These are phyloP conservation scores for Strigamia crassipes DNA, from an alignment of 2,888 invertebrate species.

Conservation along the genomic window DNA sequence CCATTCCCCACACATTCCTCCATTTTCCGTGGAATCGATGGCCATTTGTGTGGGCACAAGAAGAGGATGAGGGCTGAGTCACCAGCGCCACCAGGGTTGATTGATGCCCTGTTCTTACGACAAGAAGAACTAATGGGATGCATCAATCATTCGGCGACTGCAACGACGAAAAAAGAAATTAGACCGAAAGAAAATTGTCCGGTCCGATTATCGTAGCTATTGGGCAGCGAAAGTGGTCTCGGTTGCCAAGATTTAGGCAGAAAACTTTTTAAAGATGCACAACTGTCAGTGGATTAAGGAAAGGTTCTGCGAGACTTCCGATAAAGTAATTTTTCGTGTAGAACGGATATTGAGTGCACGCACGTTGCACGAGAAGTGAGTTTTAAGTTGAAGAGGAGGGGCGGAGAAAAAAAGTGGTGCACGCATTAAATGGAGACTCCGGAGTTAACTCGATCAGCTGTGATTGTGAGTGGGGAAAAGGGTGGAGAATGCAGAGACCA, in stretches of 20 bases:
- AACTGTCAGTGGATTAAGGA: background rate
- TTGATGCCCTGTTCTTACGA: slow-evolving; percentile 39
- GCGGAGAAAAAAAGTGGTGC: background rate
- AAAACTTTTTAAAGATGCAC: slow-evolving; percentile 2
- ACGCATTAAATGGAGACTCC: slow-evolving; percentile 1
- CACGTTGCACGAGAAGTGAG: slow-evolving; percentile 7
- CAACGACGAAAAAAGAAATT: background rate
- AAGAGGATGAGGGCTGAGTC: background rate
- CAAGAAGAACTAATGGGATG: slow-evolving; percentile 35
- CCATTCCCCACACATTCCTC: background rate
- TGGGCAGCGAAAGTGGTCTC: slow-evolving; percentile 13
- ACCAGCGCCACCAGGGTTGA: slow-evolving; percentile 19
- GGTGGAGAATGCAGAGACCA: background rate
- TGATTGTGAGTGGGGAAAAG: slow-evolving; percentile 13
- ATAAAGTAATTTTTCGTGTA: slow-evolving; percentile 10
- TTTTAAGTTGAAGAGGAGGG: slow-evolving; percentile 11
- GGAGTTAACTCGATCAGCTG: slow-evolving; percentile 21
- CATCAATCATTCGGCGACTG: slow-evolving; percentile 36
- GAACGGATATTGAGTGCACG: slow-evolving; percentile 11
- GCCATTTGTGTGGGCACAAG: slow-evolving; percentile 16
- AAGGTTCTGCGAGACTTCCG: background rate
- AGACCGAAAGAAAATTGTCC: slow-evolving; percentile 5
- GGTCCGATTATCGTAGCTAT: slow-evolving; percentile 8
- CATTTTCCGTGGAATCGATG: background rate
- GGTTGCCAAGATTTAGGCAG: background rate